Evolutionary conservation across 2,888 invertebrate genomes (phyloP).

Genomic region (Metalampra italica): DNA sequence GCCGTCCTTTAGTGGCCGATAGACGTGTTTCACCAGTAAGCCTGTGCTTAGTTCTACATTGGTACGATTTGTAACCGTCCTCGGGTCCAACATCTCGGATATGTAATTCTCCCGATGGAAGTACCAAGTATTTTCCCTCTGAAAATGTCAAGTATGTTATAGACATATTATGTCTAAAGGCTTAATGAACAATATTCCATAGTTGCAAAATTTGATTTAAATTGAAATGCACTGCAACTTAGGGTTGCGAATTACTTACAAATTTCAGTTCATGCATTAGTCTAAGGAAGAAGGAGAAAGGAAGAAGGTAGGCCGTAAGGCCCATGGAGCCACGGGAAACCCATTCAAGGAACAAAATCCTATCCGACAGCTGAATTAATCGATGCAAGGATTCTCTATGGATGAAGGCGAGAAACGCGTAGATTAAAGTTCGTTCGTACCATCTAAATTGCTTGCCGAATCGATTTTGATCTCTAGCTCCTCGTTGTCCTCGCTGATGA

Average conservation of each 20-base stretch:
- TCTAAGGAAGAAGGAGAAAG: conserved; percentile 78
- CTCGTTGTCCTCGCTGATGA: conserved; percentile 84
- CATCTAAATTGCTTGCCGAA: conserved; percentile 51
- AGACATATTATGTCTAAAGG: conserved; percentile 7
- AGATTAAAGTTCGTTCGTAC: conserved; percentile 36
- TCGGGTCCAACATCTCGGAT: conserved; percentile 96
- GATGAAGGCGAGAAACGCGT: conserved; percentile 6
- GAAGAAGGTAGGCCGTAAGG: conserved; percentile 79
- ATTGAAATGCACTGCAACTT: conserved; percentile 40
- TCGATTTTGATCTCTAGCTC: conserved; percentile 70
- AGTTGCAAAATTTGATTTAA: background rate
- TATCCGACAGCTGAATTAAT: conserved; percentile 24
- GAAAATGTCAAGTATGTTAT: conserved; percentile 21
- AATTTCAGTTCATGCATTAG: conserved; percentile 62
- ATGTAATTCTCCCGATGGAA: conserved; percentile 96
- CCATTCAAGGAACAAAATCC: conserved; percentile 42
- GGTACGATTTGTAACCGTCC: conserved; percentile 95
- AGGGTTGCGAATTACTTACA: conserved; percentile 69
- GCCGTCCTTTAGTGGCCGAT: conserved; percentile 94
- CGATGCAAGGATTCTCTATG: conserved; percentile 5
- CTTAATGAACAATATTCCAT: conserved; percentile 1
- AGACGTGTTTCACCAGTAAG: conserved; percentile 95
- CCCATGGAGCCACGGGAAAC: conserved; percentile 73
- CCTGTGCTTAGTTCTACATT: conserved; percentile 95
- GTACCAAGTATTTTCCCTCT: conserved; percentile 97